These are phyloP conservation scores for Cheilosia scutellata DNA, from an alignment of 2,888 invertebrate genomes.

Conservation along the genomic window DNA sequence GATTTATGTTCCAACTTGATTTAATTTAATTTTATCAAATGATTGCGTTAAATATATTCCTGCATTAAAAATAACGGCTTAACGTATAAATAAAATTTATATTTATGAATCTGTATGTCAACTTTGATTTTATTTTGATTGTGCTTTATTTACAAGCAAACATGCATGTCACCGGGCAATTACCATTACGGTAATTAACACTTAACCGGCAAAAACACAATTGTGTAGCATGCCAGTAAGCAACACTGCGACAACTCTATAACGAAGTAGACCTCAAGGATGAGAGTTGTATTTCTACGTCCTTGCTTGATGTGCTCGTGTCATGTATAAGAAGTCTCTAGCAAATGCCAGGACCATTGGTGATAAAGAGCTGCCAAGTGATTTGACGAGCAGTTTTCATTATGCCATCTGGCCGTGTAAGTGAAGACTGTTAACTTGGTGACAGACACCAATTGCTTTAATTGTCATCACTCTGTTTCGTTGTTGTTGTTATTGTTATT, in stretches of 20 bases:
- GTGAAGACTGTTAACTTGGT: conserved; percentile 61
- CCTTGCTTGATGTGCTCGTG: not conserved
- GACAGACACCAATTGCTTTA: conserved; percentile 24
- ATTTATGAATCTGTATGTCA: not conserved
- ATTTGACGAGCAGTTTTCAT: conserved; percentile 83
- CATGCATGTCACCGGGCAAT: conserved; percentile 52
- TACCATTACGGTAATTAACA: conserved; percentile 35
- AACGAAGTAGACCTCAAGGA: not conserved
- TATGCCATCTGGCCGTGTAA: conserved; percentile 84
- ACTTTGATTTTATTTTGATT: conserved; percentile 6
- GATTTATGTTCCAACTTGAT: conserved; percentile 77
- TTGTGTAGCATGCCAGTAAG: not conserved
- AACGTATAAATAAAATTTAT: too few species aligned
- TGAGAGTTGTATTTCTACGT: conserved; percentile 1
- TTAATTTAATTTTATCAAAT: conserved; percentile 1
- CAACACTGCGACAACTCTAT: not conserved
- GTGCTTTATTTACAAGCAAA: conserved; percentile 6
- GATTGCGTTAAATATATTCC: not conserved
- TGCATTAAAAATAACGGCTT: not conserved
- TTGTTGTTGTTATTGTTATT: too few species aligned
- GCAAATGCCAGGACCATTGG: not conserved
- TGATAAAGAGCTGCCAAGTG: not conserved
- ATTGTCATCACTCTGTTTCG: conserved; percentile 13
- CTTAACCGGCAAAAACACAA: not conserved
- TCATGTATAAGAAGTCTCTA: conserved; percentile 16